Evolutionary conservation across 2,888 invertebrate species (phyloP).

Genomic region (Eupithecia subumbrata): DNA sequence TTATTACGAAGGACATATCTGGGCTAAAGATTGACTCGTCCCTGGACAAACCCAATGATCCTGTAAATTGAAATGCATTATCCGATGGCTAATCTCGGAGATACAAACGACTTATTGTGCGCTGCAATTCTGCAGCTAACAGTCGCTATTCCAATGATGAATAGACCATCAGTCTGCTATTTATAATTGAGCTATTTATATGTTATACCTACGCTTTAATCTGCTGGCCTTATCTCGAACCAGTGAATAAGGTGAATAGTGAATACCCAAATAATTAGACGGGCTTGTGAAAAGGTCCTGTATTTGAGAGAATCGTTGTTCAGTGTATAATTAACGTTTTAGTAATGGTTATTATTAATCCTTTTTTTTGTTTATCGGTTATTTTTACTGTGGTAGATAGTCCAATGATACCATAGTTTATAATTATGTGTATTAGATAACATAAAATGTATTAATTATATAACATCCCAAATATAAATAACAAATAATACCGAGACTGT

Average conservation of each 20-base stretch:
- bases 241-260: slow-evolving; percentile 16
- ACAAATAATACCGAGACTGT: no score
- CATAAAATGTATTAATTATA: no score
- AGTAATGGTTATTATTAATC: neutral
- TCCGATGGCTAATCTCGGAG: slow-evolving; percentile 72
- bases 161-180: slow-evolving; percentile 56
- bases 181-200: slow-evolving; percentile 46
- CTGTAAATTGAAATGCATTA: slow-evolving; percentile 77
- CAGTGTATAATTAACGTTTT: neutral
- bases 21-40: slow-evolving; percentile 66
- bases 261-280: slow-evolving; percentile 15
- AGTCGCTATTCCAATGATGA: slow-evolving; percentile 62
- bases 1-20: slow-evolving; percentile 43
- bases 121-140: slow-evolving; percentile 54
- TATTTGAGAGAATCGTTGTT: neutral
- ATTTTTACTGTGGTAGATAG: neutral
- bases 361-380: neutral
- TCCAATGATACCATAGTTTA: neutral
- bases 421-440: no score
- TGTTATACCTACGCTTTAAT: slow-evolving; percentile 21
- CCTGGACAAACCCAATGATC: slow-evolving; percentile 69
- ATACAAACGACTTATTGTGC: slow-evolving; percentile 69
- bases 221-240: neutral
- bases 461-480: no score
- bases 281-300: neutral